A percentile compares a stretch with the other conserved stretches of the same genome.
Conservation (phyloP, 2,113 vertebrate genomes). For the Phrynosoma blainvillii region DNA sequence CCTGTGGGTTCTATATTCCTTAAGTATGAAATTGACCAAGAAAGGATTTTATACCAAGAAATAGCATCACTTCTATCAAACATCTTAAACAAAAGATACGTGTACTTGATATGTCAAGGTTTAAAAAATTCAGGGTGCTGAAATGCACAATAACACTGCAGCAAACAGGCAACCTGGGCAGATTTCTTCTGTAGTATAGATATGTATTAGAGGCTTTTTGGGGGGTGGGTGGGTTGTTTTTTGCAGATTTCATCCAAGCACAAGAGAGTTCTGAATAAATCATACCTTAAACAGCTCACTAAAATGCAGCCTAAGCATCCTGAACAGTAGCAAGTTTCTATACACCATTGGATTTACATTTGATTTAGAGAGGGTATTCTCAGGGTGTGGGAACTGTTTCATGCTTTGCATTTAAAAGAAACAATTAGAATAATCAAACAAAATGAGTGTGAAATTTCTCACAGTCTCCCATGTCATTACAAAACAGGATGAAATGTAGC, state of each 20-base stretch:
- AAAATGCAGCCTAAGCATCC: constrained; percentile 5
- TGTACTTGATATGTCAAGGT: background rate
- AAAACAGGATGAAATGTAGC: constrained; percentile 49
- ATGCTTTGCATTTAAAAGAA: constrained; percentile 55
- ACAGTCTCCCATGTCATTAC: constrained; percentile 37
- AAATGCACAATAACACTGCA: constrained; percentile 1
- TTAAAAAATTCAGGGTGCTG: background rate
- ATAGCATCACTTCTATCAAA: background rate
- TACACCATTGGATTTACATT: constrained; percentile 40
- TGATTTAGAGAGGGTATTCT: constrained; percentile 56
- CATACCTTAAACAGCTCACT: constrained; percentile 7
- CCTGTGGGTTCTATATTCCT: background rate
- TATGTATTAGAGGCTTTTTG: no score
- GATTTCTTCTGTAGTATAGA: background rate
- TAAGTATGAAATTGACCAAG: background rate
- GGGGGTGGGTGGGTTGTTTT: no score
- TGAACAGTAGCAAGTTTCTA: constrained; percentile 12
- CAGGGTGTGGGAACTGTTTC: constrained; percentile 48
- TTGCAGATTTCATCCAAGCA: constrained; percentile 9
- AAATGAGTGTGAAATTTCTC: constrained; percentile 64
- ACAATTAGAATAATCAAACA: constrained; percentile 64
- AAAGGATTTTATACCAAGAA: background rate
- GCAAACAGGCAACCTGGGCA: background rate
- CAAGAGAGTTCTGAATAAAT: background rate
- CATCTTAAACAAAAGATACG: background rate